Base-by-base conservation (phyloP, 2,797 vertebrate species). In the Falco berigora region DNA sequence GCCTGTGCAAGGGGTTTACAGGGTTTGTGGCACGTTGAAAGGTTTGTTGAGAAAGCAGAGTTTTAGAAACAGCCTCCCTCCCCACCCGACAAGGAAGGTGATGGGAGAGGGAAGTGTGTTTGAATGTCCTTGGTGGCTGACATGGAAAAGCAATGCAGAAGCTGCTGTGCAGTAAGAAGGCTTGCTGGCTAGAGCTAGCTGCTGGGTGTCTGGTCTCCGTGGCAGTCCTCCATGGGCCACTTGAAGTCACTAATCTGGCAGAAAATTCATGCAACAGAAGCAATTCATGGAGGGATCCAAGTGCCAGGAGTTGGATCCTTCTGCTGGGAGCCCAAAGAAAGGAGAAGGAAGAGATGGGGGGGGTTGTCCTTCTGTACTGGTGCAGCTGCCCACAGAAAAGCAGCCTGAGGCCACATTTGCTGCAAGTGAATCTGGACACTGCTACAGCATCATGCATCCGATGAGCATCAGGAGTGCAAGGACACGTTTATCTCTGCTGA, bases 361-460 rank as follows among this genome's bases (percentile, higher is more conserved):
- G 14, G 40, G 40, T 40, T 40, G 40, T 40, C 4, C 3, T 3
- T 25, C 21, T 50, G 28, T 49, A 9, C 14, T 6, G 23, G 38
- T 62, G 49, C 47, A 30, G 71, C 32, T 72, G 44, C n/a, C 20
- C 27, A 4, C 28, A 5, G 7, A 42, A 30, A 38, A 59, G 64
- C 71, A 82, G 67, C 78, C 67, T 10, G 18, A 61, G 63, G 71
- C 61, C 53, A 8, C 3, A 0, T 4, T 36, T 3, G 4, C 32
- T 28, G 1, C 4, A 42, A n/a, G 52, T 3, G 49, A 47, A 12
- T 3, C 9, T 1, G 0, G 56, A 21, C 81, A 9, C 47, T 22
- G 44, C 72, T 19, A 3, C 66, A n/a, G 47, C 64, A 10, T 34
- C 53, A 14, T 3, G 0, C 20, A 12, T 3, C 69, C 2, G 7